These are phyloP conservation scores for Pristionchus maxplancki DNA, from an alignment of 2,888 invertebrate species.

Conservation along the genomic window DNA sequence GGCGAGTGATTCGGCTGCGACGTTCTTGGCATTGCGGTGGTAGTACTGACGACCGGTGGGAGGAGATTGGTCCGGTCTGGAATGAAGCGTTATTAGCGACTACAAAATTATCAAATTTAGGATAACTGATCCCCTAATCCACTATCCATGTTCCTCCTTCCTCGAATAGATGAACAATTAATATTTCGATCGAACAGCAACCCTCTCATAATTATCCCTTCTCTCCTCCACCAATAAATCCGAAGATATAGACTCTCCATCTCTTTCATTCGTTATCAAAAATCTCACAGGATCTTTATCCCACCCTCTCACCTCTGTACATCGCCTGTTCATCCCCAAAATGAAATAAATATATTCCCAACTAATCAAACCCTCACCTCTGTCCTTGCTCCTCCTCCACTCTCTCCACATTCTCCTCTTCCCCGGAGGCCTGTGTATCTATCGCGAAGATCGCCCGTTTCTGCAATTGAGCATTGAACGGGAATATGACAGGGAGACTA, in stretches of 20 bases:
- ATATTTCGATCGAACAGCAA: background rate
- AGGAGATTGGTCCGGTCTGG: background rate
- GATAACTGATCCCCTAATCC: no score
- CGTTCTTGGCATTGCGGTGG: background rate
- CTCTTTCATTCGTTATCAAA: background rate
- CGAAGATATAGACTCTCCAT: no score
- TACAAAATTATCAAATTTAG: no score
- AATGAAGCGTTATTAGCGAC: no score
- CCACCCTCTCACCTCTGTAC: background rate
- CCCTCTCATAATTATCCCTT: background rate
- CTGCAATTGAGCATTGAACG: conserved; percentile 1
- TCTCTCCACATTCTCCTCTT: background rate
- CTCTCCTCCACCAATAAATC: background rate
- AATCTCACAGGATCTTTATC: no score
- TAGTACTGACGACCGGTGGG: background rate
- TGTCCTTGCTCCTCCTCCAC: background rate
- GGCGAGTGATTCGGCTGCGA: background rate
- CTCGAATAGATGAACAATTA: no score
- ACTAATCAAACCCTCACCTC: background rate
- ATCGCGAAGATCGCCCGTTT: conserved; percentile 28
- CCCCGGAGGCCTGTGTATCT: background rate
- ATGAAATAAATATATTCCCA: no score
- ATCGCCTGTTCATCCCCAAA: no score
- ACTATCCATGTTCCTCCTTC: no score
- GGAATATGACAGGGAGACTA: conserved; percentile 30